Evolutionary conservation across 2,888 invertebrate genomes (phyloP), one percentile per base, ranked within the genome.

Genomic region (Therioaphis trifolii): DNA sequence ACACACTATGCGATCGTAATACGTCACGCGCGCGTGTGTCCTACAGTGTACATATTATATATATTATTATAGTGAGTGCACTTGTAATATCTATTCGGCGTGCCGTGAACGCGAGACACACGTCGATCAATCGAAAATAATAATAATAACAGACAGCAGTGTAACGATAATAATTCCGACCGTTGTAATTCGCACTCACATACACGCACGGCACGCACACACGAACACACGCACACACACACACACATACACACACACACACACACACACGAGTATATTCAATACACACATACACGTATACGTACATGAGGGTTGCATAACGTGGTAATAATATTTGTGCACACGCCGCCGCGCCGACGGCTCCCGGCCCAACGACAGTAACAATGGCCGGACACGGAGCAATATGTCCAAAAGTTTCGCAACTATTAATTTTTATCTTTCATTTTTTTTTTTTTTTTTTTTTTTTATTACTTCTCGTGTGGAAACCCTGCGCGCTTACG

Each of bases 41-140:
- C n/a, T n/a, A n/a, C n/a, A n/a, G n/a, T n/a, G n/a, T n/a, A n/a
- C n/a, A n/a, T n/a, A n/a, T n/a, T n/a, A n/a, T n/a, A n/a, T n/a
- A n/a, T n/a, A n/a, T n/a, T n/a, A n/a, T n/a, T n/a, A n/a, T n/a
- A n/a, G n/a, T n/a, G n/a, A n/a, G 11, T 46, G 15, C 1, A 46
- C 46, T 52, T 52, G 52, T 52, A 46, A n/a, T 5, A 0, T n/a
- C n/a, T n/a, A 18, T 18, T 14, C 49, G n/a, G 55, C 55, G n/a
- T 0, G 55, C 5, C 9, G 7, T 21, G 55, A 55, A 5, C 4
- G 18, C 49, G 49, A 18, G n/a, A 71, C 69, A 29, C 49, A 72
- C 58, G 75, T 75, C 75, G 58, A 75, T 75, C 75, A 61, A 75
- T 75, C 58, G 61, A 75, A 46, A 75, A 75, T 43, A 75, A 55